Evolutionary conservation across 2,113 vertebrate species (phyloP).

Genomic region (Pavo muticus): DNA sequence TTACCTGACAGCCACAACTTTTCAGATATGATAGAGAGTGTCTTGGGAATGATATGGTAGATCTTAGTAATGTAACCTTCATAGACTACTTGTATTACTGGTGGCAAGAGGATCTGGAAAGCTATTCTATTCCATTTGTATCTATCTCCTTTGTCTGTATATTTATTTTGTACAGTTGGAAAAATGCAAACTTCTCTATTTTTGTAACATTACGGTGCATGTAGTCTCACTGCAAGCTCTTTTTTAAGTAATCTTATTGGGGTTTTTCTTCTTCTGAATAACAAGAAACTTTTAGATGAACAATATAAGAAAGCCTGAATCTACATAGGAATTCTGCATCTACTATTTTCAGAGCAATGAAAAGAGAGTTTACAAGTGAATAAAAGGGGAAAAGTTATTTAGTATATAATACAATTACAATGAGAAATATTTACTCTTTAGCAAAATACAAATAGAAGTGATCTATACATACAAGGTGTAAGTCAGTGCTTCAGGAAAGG

Average conservation of each 20-base stretch:
- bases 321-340: background rate
- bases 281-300: background rate
- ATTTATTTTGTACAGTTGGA: background rate
- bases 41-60: background rate
- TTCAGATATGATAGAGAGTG: too few species aligned
- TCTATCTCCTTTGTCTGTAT: background rate
- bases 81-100: background rate
- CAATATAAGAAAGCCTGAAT: background rate
- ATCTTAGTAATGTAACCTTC: background rate
- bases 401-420: background rate
- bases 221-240: background rate
- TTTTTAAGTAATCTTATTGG: background rate
- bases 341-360: background rate
- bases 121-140: background rate
- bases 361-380: background rate
- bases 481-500: background rate
- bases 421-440: background rate
- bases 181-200: background rate
- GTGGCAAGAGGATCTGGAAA: background rate
- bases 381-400: background rate
- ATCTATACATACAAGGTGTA: background rate
- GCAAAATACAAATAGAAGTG: background rate
- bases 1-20: too few species aligned
- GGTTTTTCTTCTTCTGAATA: background rate
- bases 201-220: background rate